These are phyloP conservation scores for Sebastes vulpes DNA, from an alignment of 2,797 vertebrate genomes.

Conservation along the genomic window DNA sequence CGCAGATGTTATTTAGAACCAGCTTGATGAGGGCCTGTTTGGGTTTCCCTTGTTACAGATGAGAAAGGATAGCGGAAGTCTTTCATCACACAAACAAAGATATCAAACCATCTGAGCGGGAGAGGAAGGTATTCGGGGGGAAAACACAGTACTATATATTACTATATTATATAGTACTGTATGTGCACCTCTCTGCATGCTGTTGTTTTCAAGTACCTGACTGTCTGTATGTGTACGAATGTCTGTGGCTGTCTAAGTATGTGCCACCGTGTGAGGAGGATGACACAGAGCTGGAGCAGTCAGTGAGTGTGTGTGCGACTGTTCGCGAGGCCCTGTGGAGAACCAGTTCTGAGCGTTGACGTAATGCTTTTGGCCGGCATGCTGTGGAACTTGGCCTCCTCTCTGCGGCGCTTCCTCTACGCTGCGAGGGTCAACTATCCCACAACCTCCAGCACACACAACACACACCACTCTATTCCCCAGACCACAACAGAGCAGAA, in stretches of 20 bases:
- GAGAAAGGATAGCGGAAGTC: constrained; percentile 29
- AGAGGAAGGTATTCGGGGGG: constrained; percentile 6
- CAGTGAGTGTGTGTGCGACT: constrained; percentile 12
- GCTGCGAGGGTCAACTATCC: constrained; percentile 81
- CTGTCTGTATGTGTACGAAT: constrained; percentile 1
- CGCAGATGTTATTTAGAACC: constrained; percentile 53
- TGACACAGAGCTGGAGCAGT: constrained; percentile 50
- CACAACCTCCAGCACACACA: constrained; percentile 80
- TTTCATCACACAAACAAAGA: constrained; percentile 66
- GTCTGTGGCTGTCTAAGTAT: constrained; percentile 34
- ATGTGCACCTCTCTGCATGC: neutral
- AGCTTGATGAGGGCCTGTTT: constrained; percentile 71
- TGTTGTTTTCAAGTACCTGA: constrained; percentile 15
- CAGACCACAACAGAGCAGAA: constrained; percentile 79
- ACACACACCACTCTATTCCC: constrained; percentile 78
- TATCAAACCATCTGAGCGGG: constrained; percentile 39
- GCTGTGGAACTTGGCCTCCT: constrained; percentile 84
- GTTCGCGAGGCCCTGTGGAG: constrained; percentile 67
- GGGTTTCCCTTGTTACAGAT: constrained; percentile 68
- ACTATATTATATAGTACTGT: neutral
- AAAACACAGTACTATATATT: neutral
- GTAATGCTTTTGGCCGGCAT: constrained; percentile 76
- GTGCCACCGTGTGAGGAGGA: constrained; percentile 34
- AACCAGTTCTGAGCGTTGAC: constrained; percentile 70
- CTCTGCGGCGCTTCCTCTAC: constrained; percentile 79